A percentile compares a stretch with the other conserved stretches of the same genome.
phyloP scores from a whole-genome alignment of 2,113 vertebrate species.

The Talpa occidentalis region DNA sequence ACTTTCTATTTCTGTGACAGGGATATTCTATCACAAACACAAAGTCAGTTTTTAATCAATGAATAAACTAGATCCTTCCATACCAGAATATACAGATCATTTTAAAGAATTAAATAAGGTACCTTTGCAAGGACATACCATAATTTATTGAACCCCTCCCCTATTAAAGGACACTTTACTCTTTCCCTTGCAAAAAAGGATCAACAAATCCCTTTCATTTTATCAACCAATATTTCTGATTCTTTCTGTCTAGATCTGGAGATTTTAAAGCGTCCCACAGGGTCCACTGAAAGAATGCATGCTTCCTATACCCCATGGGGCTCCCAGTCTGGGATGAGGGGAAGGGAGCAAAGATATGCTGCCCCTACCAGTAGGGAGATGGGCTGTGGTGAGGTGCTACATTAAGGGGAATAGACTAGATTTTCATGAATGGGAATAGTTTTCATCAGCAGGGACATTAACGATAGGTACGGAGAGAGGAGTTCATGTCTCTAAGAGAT shows the following conservation, averaged over 20 bases:
- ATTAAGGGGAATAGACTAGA: background rate
- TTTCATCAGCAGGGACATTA: background rate
- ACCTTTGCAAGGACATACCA: background rate
- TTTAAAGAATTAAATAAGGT: conserved; percentile 2
- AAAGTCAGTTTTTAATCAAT: background rate
- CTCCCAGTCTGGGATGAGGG: background rate
- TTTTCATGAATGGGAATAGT: background rate
- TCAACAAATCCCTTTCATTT: background rate
- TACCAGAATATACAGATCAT: background rate
- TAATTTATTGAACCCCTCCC: background rate
- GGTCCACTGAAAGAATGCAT: background rate
- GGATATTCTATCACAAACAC: background rate
- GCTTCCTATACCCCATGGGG: background rate
- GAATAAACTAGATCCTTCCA: background rate
- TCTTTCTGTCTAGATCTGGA: background rate
- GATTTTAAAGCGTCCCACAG: background rate
- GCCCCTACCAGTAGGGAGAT: background rate
- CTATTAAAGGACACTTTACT: background rate
- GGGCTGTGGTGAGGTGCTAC: background rate
- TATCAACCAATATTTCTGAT: conserved; percentile 16
- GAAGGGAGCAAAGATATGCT: no score
- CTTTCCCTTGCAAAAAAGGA: background rate
- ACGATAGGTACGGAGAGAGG: background rate
- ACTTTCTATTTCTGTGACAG: conserved; percentile 11
- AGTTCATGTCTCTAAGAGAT: background rate